Evolutionary conservation across 2,888 invertebrate species (phyloP), one percentile per base, ranked within the genome.

Genomic region (Eueremaeus valkanovi): DNA sequence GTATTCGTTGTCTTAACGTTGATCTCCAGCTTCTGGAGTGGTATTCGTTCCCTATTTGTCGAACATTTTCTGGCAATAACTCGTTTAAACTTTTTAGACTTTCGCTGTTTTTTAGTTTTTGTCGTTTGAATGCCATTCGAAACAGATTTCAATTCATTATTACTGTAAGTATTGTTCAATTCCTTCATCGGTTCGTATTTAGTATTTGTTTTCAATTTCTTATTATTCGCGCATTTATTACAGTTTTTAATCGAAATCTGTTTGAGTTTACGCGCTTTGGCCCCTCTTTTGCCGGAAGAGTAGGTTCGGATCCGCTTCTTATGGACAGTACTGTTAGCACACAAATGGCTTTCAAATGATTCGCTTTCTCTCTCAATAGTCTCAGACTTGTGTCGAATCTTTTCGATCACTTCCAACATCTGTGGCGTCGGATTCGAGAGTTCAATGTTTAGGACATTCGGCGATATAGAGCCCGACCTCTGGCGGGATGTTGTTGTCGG

Each of bases 351-450:
- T 29, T 61, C 61, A 16, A 29, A 16, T 61, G 27, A 3, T 29
- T 61, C 31, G 5, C 29, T n/a, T 3, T 3, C 13, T 31, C 16
- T 27, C 6, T 61, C 51, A n/a, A n/a, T 45, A 31, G 3, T 72
- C 49, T 42, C 72, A 1, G 49, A 42, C n/a, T 51, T 49, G 45
- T 72, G 72, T 72, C 42, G 36, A 3, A 72, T 72, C 45, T n/a
- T 5, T 51, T 72, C 51, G 13, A 72, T 66, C 40, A 66, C 66
- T 66, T 66, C 66, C 21, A 66, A 9, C 66, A 66, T 66, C 13
- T 66, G 66, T 36, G 66, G 66, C 66, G 66, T 66, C n/a, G 66
- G 66, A 24, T 66, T 66, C 21, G 66, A 66, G 36, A 66, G 66
- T 36, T 66, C 66, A 21, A 66, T 66, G 5, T 66, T 21, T 33